Base-by-base conservation (phyloP, 2,113 vertebrate genomes). In the Colius striatus region DNA sequence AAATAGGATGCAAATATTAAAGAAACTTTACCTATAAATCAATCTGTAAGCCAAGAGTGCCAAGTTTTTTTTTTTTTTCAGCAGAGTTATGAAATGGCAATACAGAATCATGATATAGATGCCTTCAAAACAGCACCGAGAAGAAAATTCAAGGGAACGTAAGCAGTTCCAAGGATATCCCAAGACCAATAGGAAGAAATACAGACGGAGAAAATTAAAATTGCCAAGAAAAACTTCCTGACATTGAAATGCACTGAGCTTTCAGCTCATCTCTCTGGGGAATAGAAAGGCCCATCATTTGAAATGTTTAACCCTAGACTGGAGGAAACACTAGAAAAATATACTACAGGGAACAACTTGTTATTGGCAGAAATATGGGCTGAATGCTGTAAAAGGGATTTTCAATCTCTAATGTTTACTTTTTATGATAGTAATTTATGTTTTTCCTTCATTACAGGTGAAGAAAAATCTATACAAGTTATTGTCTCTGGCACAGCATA, bases 341-440 rank as follows among this genome's bases (percentile, higher is more conserved):
- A 73, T 70, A 91, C 92, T 67, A 92, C 41, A 82, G 84, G 45
- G 87, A 95, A 83, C 89, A 97, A 91, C 84, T 68, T 79, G 73
- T 95, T 94, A 94, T 94, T 94, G 93, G 87, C 96, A 95, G 95
- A 94, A 96, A 89, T 91, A 89, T 70, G 94, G 94, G 78, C 94
- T 94, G 95, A 95, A 96, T 96, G 87, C 91, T 92, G 78, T 94
- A 82, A 96, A 91, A 96, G 89, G 91, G 95, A 97, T 97, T 97
- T 96, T 95, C 93, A 87, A 38, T 43, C 84, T 91, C 70, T 94
- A 94, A 91, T 96, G 95, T 97, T 97, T 97, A 95, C 95, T 94
- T 97, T 96, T 96, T 96, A 95, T 94, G 89, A 95, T 89, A 94
- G 93, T 95, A 81, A 76, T 95, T 96, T 89, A 95, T 94, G 93